phyloP scores from a whole-genome alignment of 92 coral and sea anemone genomes.

The Virgularia gustaviana region DNA sequence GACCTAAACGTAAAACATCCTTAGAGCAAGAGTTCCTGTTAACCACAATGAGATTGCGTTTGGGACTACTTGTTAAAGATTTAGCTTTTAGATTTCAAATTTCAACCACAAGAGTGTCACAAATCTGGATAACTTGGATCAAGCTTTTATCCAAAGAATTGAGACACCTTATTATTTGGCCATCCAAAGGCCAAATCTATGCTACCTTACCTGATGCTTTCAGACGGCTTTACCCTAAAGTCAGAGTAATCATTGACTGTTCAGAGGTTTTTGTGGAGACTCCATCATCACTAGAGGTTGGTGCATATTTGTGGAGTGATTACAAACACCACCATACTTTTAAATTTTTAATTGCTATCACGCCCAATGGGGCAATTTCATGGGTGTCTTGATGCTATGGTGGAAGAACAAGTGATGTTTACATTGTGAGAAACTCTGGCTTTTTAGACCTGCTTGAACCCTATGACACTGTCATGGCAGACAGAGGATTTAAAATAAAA shows the following conservation, averaged over 20 bases:
- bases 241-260: slow-evolving; percentile 33
- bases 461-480: slow-evolving; percentile 23
- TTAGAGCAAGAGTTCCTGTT: slow-evolving; percentile 35
- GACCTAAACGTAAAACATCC: slow-evolving; percentile 21
- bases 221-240: slow-evolving; percentile 15
- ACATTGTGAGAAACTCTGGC: slow-evolving; percentile 27
- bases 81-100: slow-evolving; percentile 31
- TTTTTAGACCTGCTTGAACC: slow-evolving; percentile 21
- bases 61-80: slow-evolving; percentile 33
- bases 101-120: slow-evolving; percentile 21
- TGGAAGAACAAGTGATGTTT: slow-evolving; percentile 22
- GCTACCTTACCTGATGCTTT: slow-evolving; percentile 29
- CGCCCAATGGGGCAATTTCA: slow-evolving; percentile 34
- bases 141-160: slow-evolving; percentile 27
- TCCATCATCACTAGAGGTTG: slow-evolving; percentile 21
- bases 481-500: slow-evolving; percentile 26
- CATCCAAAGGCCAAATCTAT: slow-evolving; percentile 22
- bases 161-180: slow-evolving; percentile 22
- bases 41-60: slow-evolving; percentile 18
- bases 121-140: slow-evolving; percentile 35
- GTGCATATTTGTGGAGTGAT: slow-evolving; percentile 22
- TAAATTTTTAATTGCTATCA: slow-evolving; percentile 26
- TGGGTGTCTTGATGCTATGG: slow-evolving; percentile 37
- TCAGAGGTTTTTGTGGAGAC: slow-evolving; percentile 36
- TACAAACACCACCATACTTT: slow-evolving; percentile 22